phyloP scores from a whole-genome alignment of 2,113 vertebrate species.

The Austrofundulus limnaeus region DNA sequence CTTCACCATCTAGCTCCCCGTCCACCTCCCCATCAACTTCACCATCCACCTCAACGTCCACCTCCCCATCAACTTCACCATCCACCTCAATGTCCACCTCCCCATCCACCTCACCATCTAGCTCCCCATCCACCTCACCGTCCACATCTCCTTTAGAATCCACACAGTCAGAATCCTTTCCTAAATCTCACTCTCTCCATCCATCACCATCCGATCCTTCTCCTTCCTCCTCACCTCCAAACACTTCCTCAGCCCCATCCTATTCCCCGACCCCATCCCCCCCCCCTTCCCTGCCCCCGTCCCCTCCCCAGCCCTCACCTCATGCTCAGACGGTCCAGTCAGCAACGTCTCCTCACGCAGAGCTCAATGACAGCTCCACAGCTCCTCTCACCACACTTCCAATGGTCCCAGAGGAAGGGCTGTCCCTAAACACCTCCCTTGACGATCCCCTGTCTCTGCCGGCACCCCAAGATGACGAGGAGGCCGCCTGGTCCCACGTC shows the following conservation, averaged over 20 bases:
- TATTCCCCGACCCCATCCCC: slow-evolving; percentile 19
- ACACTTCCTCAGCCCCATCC: background rate
- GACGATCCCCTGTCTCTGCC: slow-evolving; percentile 40
- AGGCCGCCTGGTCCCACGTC: slow-evolving; percentile 61
- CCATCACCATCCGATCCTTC: background rate
- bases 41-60: slow-evolving; percentile 1
- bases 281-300: slow-evolving; percentile 18
- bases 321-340: slow-evolving; percentile 18
- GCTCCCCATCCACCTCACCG: background rate
- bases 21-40: slow-evolving; percentile 8
- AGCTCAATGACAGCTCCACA: slow-evolving; percentile 31
- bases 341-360: slow-evolving; percentile 12
- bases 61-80: background rate
- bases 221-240: background rate
- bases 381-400: slow-evolving; percentile 5
- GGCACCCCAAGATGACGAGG: slow-evolving; percentile 46
- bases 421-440: slow-evolving; percentile 45
- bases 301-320: slow-evolving; percentile 3
- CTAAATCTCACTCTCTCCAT: slow-evolving; percentile 8
- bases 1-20: too few relatives aligned
- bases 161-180: slow-evolving; percentile 4
- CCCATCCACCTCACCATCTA: background rate
- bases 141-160: slow-evolving; percentile 16
- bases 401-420: slow-evolving; percentile 53
- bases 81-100: too few relatives aligned